Conservation (phyloP, 2,888 invertebrate species). For the Lobophora halterata region DNA sequence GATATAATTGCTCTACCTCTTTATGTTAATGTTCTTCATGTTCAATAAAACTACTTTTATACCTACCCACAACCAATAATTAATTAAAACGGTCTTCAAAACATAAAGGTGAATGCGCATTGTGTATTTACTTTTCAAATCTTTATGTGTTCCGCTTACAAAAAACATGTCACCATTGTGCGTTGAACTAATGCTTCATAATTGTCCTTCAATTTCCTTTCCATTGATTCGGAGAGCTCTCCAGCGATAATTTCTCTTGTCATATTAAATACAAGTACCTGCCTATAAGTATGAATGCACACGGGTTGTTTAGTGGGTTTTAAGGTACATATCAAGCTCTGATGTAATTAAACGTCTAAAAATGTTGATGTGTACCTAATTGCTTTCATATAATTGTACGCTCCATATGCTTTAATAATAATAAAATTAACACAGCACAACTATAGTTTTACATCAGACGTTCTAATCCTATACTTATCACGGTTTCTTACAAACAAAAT, state of each 20-base stretch:
- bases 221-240: conserved; percentile 51
- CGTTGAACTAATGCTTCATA: conserved; percentile 62
- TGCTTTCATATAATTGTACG: too few relatives aligned
- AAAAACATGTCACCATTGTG: conserved; percentile 70
- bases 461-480: too few relatives aligned
- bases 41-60: conserved; percentile 7
- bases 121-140: conserved; percentile 52
- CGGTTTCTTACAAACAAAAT: too few relatives aligned
- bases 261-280: conserved; percentile 55
- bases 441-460: too few relatives aligned
- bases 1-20: too few relatives aligned
- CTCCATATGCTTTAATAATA: too few relatives aligned
- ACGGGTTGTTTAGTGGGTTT: conserved; percentile 32
- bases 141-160: conserved; percentile 50
- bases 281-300: conserved; percentile 41
- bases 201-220: conserved; percentile 73
- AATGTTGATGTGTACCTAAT: too few relatives aligned
- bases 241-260: conserved; percentile 66
- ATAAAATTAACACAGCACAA: too few relatives aligned
- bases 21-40: too few relatives aligned
- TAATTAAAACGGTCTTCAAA: conserved; percentile 52
- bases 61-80: conserved; percentile 28
- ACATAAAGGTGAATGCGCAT: conserved; percentile 41
- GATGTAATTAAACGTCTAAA: too few relatives aligned
- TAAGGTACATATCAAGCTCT: conserved; percentile 12